Evolutionary conservation across 2,113 vertebrate genomes (phyloP).

Genomic region (Ramphastos sulfuratus): DNA sequence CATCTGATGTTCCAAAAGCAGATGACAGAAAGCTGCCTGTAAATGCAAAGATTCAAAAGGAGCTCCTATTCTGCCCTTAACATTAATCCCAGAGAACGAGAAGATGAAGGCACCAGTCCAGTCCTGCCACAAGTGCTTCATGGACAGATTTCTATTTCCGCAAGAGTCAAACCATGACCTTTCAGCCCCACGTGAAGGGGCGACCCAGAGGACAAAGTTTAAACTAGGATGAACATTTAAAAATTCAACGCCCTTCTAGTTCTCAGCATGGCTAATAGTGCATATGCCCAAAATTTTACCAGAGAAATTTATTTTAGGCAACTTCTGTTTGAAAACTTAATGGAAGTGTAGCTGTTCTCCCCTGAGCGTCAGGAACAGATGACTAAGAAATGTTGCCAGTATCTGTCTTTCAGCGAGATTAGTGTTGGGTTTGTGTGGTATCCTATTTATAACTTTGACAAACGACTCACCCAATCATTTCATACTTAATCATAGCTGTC

Average conservation of each 20-base stretch:
- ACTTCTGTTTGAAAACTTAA: conserved; percentile 60
- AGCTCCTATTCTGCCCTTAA: not conserved
- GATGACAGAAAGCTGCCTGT: not conserved
- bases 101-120: not conserved
- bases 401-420: conserved; percentile 61
- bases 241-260: not conserved
- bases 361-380: conserved; percentile 53
- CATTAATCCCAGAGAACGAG: not conserved
- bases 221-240: not conserved
- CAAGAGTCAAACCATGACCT: not conserved
- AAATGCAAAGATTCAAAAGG: not conserved
- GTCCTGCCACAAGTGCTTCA: not conserved
- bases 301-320: conserved; percentile 53
- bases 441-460: conserved; percentile 72
- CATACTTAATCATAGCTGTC: conserved; percentile 72
- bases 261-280: not conserved
- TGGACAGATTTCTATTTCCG: not conserved
- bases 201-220: not conserved
- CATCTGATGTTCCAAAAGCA: not conserved
- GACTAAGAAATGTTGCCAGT: conserved; percentile 67
- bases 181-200: not conserved
- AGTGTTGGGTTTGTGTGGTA: conserved; percentile 65
- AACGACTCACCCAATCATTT: conserved; percentile 69
- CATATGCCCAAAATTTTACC: conserved; percentile 27
- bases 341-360: conserved; percentile 56